A percentile compares a stretch with the other conserved stretches of the same genome.
These are phyloP conservation scores for Silurus asotus DNA, from an alignment of 2,113 vertebrate genomes.

Conservation along the genomic window DNA sequence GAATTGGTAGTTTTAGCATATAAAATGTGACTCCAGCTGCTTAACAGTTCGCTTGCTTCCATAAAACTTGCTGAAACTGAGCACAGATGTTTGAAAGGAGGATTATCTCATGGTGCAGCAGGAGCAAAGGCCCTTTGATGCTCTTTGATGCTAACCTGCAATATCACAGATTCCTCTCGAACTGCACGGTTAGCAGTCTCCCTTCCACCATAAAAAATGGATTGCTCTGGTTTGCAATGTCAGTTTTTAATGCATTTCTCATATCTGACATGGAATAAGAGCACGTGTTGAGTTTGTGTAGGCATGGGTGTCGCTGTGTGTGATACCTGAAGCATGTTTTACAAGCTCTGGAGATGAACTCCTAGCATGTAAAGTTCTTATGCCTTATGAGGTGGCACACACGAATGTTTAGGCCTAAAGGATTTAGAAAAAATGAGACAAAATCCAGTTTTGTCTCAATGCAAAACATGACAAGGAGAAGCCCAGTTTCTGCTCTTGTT, in stretches of 20 bases:
- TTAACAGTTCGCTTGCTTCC: not conserved
- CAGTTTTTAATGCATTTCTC: slow-evolving; percentile 39
- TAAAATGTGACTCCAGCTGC: not conserved
- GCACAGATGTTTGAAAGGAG: not conserved
- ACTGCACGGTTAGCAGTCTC: slow-evolving; percentile 13
- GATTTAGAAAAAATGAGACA: not conserved
- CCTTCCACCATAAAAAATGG: slow-evolving; percentile 35
- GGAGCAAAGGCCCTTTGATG: slow-evolving; percentile 42
- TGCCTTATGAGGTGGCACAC: not conserved
- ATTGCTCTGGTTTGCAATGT: slow-evolving; percentile 40
- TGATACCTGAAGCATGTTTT: not conserved
- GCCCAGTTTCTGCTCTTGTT: slow-evolving; percentile 27
- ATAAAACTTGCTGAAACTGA: slow-evolving; percentile 10
- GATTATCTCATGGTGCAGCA: slow-evolving; percentile 5
- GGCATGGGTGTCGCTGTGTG: not conserved
- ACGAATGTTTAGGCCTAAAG: slow-evolving; percentile 16
- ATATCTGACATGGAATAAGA: slow-evolving; percentile 27
- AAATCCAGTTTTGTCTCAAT: slow-evolving; percentile 39
- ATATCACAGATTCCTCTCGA: slow-evolving; percentile 23
- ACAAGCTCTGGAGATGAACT: not conserved
- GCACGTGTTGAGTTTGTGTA: not conserved
- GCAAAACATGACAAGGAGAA: slow-evolving; percentile 17
- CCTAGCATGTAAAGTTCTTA: slow-evolving; percentile 22
- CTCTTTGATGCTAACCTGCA: slow-evolving; percentile 26
- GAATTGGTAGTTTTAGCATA: slow-evolving; percentile 16